Evolutionary conservation across 2,113 vertebrate species (phyloP), one percentile per base, ranked within the genome.

Genomic region (Elephantulus edwardii): DNA sequence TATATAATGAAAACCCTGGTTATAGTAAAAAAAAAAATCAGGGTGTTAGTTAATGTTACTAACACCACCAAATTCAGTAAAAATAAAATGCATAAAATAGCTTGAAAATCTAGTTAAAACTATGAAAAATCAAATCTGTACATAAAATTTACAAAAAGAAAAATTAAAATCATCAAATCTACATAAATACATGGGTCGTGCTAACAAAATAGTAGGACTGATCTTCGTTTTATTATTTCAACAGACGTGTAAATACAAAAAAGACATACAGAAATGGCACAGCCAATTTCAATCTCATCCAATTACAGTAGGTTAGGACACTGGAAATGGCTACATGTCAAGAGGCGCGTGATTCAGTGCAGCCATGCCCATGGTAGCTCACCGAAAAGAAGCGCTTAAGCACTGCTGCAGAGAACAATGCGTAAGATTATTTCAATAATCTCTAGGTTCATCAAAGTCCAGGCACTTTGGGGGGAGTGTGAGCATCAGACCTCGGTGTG

Each of bases 91-190:
- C 98, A 98, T 98, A 97, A 98, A 98, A 96, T 98, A 98, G 98
- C 98, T 98, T 98, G 98, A 98, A 98, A 98, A 98, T 97, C 98
- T 98, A 99, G 97, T 97, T 98, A 97, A 98, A 98, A 97, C 97
- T 98, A 98, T 96, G 97, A 96, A 98, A 93, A 99, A 99, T 99
- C 98, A 99, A 98, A 99, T 98, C 98, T 99, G 99, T 99, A 99
- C 99, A 99, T 96, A 96, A 98, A 96, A 99, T 99, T 99, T 99
- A 99, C 99, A 99, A 93, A 96, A 97, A 97, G 91, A 68, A 95
- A 97, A 97, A 97, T 96, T 97, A 98, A 98, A 96, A 97, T 98
- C 97, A 97, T 98, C 97, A 94, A 97, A 98, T 97, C 98, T 98
- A 97, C 97, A 98, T 98, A 99, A 99, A 99, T 98, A 98, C 97